These are phyloP conservation scores for Conger conger DNA, from an alignment of 2,113 vertebrate genomes.

Conservation along the genomic window DNA sequence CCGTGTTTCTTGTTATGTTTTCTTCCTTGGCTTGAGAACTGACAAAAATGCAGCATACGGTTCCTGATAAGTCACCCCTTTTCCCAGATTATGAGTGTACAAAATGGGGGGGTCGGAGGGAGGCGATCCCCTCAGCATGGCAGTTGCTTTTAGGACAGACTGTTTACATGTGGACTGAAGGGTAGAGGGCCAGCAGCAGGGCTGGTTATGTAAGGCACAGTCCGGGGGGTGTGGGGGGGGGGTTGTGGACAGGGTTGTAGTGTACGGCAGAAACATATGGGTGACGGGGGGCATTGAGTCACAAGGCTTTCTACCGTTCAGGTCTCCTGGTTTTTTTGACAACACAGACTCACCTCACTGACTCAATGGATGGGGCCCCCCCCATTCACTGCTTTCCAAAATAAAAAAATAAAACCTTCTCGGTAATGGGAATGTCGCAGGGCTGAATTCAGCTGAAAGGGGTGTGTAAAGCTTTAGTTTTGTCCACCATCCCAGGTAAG, in stretches of 20 bases:
- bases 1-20: background rate
- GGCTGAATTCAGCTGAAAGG: background rate
- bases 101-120: background rate
- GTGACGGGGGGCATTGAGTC: slow-evolving; percentile 38
- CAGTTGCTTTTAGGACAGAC: background rate
- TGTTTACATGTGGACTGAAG: background rate
- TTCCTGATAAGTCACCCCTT: background rate
- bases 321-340: slow-evolving; percentile 28
- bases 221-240: too few relatives aligned
- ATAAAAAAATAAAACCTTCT: background rate
- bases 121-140: background rate
- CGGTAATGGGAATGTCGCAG: background rate
- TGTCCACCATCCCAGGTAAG: background rate
- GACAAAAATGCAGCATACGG: background rate
- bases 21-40: background rate
- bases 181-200: background rate
- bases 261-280: slow-evolving; percentile 40
- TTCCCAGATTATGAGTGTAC: background rate
- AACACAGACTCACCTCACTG: slow-evolving; percentile 19
- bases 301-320: slow-evolving; percentile 16
- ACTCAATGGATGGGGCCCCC: background rate
- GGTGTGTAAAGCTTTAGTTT: background rate
- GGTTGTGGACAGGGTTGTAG: background rate
- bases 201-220: background rate
- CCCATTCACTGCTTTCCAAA: background rate